These are phyloP conservation scores for Heptranchias perlo DNA, from an alignment of 2,113 vertebrate genomes.

Conservation along the genomic window DNA sequence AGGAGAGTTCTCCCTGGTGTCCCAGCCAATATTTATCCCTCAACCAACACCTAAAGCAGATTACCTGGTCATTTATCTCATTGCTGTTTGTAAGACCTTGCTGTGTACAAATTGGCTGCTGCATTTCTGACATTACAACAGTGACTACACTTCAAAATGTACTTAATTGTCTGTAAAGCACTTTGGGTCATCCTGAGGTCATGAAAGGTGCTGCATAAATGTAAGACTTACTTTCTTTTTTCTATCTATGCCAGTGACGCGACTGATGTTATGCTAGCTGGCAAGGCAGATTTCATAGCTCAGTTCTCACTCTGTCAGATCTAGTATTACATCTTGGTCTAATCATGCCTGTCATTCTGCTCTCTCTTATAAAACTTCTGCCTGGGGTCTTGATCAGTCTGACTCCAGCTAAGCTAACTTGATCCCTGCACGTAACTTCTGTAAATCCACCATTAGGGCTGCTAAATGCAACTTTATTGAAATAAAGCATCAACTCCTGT, in stretches of 20 bases:
- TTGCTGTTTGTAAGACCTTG: background rate
- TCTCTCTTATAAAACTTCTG: background rate
- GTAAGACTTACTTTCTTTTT: background rate
- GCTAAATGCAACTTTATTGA: slow-evolving; percentile 17
- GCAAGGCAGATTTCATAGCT: background rate
- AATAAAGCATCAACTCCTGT: background rate
- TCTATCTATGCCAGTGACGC: background rate
- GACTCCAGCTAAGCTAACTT: background rate
- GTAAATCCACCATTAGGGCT: background rate
- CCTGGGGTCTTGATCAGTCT: background rate
- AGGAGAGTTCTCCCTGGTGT: background rate
- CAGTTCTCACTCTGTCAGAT: background rate
- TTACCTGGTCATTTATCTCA: background rate
- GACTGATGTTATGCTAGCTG: background rate
- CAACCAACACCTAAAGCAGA: background rate
- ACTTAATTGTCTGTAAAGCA: too few relatives aligned
- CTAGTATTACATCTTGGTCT: background rate
- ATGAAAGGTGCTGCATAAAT: background rate
- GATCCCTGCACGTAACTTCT: background rate
- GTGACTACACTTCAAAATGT: background rate
- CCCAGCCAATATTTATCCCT: background rate
- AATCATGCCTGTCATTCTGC: background rate
- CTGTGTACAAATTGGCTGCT: background rate
- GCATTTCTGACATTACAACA: background rate
- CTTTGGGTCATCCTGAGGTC: background rate